Base-by-base conservation (phyloP, 2,888 invertebrate species). In the Agrotis clavis region DNA sequence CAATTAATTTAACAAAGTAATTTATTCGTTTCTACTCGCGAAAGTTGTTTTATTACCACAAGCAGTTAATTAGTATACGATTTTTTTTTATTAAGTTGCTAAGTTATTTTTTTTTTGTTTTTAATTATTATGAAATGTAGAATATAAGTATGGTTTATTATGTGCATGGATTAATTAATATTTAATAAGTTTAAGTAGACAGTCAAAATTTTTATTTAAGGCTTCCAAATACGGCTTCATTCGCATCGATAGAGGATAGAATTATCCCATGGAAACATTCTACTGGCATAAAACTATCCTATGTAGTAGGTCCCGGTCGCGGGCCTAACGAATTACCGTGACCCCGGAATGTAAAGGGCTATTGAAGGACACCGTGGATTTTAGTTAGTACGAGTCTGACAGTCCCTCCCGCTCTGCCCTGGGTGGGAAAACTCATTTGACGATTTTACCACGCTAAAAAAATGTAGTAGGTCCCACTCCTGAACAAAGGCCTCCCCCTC, bases 41-140 rank as follows among this genome's bases (percentile, higher is more conserved):
- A 63, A 35, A 41, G 16, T 66, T 48, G n/a, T 82, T 64, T 2
- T 81, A 77, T 81, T 71, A 75, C 83, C 84, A 83, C 86, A 84
- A 81, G 14, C 69, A 71, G 30, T 74, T 71, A 19, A 51, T 72
- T 63, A 41, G 41, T 62, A n/a, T 57, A 60, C 62, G 14, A 61
- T 67, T 35, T 65, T 74, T 57, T 67, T 76, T 54, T 30, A 70
- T 77, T 79, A 62, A 62, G 64, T 79, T 79, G 83, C 81, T 16
- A 63, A 5, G 73, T 74, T 14, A 71, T 69, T 81, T 73, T 53
- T 73, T 53, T 73, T 56, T 11, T 25, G 48, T 69, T 61, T 67
- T 50, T 35, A 63, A 67, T 54, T 41, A 11, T 41, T 41, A 41
- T 41, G 9, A 41, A 41, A 63, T 45, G 3, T n/a, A 56, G 16